Percentiles rank a stretch among this genome's conserved stretches.
Conservation (phyloP, 2,888 invertebrate genomes). For the Melieria picta region DNA sequence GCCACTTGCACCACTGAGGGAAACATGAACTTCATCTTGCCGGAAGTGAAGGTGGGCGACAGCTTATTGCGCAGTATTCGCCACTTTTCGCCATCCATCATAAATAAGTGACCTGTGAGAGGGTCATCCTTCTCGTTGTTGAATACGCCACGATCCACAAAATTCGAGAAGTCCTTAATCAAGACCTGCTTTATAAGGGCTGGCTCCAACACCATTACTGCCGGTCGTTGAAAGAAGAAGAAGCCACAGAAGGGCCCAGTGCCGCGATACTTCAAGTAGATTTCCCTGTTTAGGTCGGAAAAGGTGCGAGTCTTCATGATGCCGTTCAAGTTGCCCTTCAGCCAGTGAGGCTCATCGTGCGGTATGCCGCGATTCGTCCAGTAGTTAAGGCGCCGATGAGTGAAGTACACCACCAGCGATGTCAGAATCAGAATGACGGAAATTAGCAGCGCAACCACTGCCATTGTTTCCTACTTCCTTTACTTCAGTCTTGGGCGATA, state of each 20-base stretch:
- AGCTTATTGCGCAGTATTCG: conserved; percentile 50
- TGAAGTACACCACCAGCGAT: conserved; percentile 23
- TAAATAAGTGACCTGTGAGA: conserved; percentile 40
- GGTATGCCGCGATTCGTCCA: conserved; percentile 42
- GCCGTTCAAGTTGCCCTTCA: conserved; percentile 41
- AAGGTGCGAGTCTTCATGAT: conserved; percentile 29
- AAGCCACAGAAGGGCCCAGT: conserved; percentile 55
- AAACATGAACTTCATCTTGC: conserved; percentile 57
- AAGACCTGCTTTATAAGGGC: conserved; percentile 35
- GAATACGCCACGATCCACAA: conserved; percentile 44
- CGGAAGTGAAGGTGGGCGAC: conserved; percentile 55
- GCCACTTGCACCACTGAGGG: conserved; percentile 48
- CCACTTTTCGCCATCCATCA: conserved; percentile 63
- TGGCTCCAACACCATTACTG: conserved; percentile 35
- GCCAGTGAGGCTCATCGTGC: conserved; percentile 36
- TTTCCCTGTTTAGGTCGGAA: conserved; percentile 36
- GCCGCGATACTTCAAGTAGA: conserved; percentile 50
- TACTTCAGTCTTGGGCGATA: not conserved
- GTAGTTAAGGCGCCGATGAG: conserved; percentile 36
- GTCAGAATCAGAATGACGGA: conserved; percentile 6
- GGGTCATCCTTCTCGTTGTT: conserved; percentile 43
- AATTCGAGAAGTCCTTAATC: conserved; percentile 38
- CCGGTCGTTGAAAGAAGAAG: conserved; percentile 49
- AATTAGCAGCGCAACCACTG: conserved; percentile 17
- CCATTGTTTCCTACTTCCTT: conserved; percentile 20